Evolutionary conservation across 30 jellyfish, hydroid and myxozoan genomes (phyloP), one percentile per base, ranked within the genome.

Genomic region (Hydractinia symbiolongicarpus): DNA sequence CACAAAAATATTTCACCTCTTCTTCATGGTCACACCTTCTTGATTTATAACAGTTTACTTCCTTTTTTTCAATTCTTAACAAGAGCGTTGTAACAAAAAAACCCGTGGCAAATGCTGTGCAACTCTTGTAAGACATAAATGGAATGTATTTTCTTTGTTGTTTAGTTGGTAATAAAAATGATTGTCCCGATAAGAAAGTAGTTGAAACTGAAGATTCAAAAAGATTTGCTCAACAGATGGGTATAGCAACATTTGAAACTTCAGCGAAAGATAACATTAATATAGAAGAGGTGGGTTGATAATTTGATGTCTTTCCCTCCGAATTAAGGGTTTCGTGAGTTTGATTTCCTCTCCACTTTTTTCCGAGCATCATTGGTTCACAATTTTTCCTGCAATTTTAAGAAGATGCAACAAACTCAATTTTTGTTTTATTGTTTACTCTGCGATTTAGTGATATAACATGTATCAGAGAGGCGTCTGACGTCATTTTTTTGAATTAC

Each of bases 261-360:
- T 88, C 96, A 72, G 98, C 98, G 52, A 93, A 93, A 71, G 98
- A 93, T 50, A 93, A 93, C 79, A 90, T 66, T n/a, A 93, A 93
- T 66, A 93, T 93, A 56, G 98, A 93, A 58, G 96, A 87, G 94
- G 98, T 93, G 76, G 7, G 86, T 8, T 5, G 9, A 44, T 8
- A 21, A 14, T 67, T 51, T 17, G 5, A 30, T 15, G 79, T 1
- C 16, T 4, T 67, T 19, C 6, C 79, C 40, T 14, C 44, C 44
- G 30, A 40, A 8, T 8, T 53, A 13, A 14, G 78, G 21, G 21
- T 68, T 11, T 11, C 13, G 53, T 68, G 49, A 15, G 57, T 11
- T 68, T 68, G n/a, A 68, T 15, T 15, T 15, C 50, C 1, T 68
- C 15, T 68, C 4, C 21, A 11, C 78, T 11, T 49, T 15, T 68